Base-by-base conservation (phyloP, 1,140 invertebrate genomes). In the Chymomyza costata region DNA sequence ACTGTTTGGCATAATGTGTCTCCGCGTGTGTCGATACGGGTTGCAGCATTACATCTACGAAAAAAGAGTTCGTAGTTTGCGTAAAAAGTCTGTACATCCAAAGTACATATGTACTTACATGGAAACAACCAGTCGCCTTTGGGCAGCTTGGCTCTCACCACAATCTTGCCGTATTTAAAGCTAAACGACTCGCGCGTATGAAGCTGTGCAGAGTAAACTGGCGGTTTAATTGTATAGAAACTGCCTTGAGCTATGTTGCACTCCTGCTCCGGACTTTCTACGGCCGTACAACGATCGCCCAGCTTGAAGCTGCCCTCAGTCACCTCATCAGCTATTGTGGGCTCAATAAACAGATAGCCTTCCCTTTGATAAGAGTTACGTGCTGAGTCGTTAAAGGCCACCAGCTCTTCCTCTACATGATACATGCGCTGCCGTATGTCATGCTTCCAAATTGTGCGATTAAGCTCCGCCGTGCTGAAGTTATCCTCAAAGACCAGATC, bases 121-220 rank as follows among this genome's bases (percentile, higher is more conserved):
- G 73, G 73, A 28, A 80, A 80, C 1, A 80, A 25, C 73, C 73
- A 80, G 39, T 80, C 74, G 0, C 73, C 73, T n/a, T 68, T 80
- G 0, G 73, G 73, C 2, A 80, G 30, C 13, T 74, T 80, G 3
- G 73, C 73, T 1, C 73, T 52, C 2, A 80, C 74, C 5, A 73
- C 60, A 16, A 80, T 55, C 38, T 73, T 81, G 0, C 73, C 73
- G 25, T 62, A 80, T 43, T 80, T 73, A 7, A 80, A 80, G 30
- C 56, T 80, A 28, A 80, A 80, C 0, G 64, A 68, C 0, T 81
- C 3, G 1, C 74, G 39, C 5, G 73, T 80, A 18, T 80, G 73
- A 3, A 80, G 8, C 34, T 80, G 74, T 15, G 73, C 74, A 0
- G 73, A 80, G 34, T 41, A 73, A 11, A 68, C 74, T 6, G 73